These are phyloP conservation scores for Brachionichthys hirsutus DNA, from an alignment of 2,113 vertebrate species.

Conservation along the genomic window DNA sequence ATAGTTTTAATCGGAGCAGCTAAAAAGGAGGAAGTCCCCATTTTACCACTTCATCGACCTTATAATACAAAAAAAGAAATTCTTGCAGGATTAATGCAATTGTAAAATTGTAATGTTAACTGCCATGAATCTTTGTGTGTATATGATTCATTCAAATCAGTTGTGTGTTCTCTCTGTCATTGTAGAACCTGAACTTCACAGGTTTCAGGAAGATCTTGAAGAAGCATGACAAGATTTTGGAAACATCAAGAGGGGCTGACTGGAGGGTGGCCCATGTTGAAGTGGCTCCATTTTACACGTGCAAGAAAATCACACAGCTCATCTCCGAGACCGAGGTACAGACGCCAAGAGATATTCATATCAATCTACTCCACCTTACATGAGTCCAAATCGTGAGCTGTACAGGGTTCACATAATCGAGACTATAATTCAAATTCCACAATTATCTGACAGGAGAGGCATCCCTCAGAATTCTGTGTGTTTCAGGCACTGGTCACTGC, in stretches of 20 bases:
- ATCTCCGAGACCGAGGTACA: conserved; percentile 97
- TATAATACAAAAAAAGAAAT: too few species aligned
- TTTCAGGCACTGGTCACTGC: conserved; percentile 90
- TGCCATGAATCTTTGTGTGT: too few species aligned
- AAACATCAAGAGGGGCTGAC: conserved; percentile 89
- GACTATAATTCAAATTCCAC: background rate
- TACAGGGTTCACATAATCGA: background rate
- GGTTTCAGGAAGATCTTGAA: conserved; percentile 99
- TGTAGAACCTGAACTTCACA: conserved; percentile 97
- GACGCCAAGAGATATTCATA: background rate
- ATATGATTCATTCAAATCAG: too few species aligned
- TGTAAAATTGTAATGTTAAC: too few species aligned
- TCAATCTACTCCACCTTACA: background rate
- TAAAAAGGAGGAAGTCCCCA: too few species aligned
- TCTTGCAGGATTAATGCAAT: too few species aligned
- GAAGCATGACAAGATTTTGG: conserved; percentile 99
- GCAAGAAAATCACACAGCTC: conserved; percentile 98
- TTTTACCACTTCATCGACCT: too few species aligned
- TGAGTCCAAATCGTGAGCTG: too few species aligned
- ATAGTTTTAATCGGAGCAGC: too few species aligned
- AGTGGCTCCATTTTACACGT: conserved; percentile 96
- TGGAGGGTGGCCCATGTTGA: conserved; percentile 97
- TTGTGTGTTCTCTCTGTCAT: background rate
- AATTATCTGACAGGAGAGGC: background rate
- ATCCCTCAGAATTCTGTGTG: background rate